Evolutionary conservation across 2,113 vertebrate species (phyloP).

Genomic region (Ptilonorhynchus violaceus): DNA sequence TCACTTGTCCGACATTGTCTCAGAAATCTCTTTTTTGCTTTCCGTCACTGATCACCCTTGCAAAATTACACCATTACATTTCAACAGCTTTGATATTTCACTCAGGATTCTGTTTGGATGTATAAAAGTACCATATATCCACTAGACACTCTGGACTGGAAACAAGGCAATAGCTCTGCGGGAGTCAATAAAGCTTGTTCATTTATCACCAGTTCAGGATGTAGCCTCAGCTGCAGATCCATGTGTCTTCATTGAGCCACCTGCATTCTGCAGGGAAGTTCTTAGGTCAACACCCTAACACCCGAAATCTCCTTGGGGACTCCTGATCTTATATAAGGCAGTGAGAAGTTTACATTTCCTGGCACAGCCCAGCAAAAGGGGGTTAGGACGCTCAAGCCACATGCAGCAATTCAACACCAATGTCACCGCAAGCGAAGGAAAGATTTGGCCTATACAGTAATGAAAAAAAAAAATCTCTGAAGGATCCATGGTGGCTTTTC

Average conservation of each 20-base stretch:
- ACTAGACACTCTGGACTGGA: not conserved
- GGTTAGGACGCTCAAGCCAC: not conserved
- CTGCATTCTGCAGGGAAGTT: not conserved
- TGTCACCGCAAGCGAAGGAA: not conserved
- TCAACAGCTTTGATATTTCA: not conserved
- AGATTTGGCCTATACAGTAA: not conserved
- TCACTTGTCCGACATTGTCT: not conserved
- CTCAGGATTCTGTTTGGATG: not conserved
- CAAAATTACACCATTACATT: not conserved
- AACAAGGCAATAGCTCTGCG: not conserved
- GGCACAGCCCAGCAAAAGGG: not conserved
- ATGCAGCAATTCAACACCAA: not conserved
- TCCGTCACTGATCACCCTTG: not conserved
- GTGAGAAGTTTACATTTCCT: not conserved
- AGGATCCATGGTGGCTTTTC: not conserved
- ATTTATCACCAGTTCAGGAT: not conserved
- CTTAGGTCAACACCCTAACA: not conserved
- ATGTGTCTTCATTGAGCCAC: not conserved
- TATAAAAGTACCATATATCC: not conserved
- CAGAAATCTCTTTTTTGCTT: not conserved
- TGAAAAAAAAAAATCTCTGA: not conserved
- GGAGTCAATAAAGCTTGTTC: not conserved
- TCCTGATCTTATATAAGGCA: not conserved
- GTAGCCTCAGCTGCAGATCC: not conserved
- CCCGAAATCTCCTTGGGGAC: not conserved